These are phyloP conservation scores for Nephotettix cincticeps DNA, from an alignment of 1,140 invertebrate genomes.

Conservation along the genomic window DNA sequence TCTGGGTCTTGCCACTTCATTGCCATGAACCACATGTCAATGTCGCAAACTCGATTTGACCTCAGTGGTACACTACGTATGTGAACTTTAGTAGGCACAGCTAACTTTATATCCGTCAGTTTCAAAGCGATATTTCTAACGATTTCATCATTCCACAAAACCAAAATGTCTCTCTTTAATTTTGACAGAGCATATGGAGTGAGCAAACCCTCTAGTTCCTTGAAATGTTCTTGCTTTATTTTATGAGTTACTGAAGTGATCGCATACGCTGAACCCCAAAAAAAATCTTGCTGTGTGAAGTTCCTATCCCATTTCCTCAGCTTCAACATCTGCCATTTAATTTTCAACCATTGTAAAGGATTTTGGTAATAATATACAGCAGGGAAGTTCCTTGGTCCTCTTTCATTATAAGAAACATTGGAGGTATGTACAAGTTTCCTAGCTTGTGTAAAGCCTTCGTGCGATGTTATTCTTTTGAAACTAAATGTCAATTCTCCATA, in stretches of 20 bases:
- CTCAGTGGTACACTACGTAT: not conserved
- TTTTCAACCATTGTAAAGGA: not conserved
- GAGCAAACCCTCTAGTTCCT: not conserved
- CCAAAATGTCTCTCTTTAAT: constrained; percentile 6
- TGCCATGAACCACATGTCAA: constrained; percentile 14
- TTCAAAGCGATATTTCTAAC: not conserved
- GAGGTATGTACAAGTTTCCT: no score
- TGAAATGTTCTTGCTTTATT: not conserved
- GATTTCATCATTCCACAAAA: constrained; percentile 5
- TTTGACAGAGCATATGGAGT: not conserved
- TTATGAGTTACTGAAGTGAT: not conserved
- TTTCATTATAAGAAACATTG: no score
- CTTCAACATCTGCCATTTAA: constrained; percentile 8
- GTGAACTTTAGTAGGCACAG: not conserved
- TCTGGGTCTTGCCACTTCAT: not conserved
- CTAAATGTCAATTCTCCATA: no score
- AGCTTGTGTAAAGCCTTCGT: no score
- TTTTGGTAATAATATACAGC: constrained; percentile 5
- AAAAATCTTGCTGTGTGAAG: not conserved
- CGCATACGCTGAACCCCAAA: no score
- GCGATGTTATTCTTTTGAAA: no score
- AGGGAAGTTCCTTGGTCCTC: not conserved
- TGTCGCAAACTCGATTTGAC: not conserved
- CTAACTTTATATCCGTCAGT: not conserved
- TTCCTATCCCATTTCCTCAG: constrained; percentile 4